Conservation (phyloP, 2,113 vertebrate species). For the Elachura formosa region DNA sequence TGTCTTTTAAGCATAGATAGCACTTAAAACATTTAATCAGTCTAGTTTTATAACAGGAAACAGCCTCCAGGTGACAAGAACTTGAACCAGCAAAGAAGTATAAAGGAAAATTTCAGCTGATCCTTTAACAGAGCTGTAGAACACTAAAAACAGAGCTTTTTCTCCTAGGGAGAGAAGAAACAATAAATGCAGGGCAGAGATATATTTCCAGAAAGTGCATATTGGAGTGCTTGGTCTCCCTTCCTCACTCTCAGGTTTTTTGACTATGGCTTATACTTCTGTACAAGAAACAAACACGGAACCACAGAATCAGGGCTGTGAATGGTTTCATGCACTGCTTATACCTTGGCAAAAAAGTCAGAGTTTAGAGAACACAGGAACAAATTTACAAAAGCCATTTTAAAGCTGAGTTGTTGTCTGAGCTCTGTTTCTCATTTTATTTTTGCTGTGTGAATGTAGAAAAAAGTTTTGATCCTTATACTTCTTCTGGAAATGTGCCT, state of each 20-base stretch:
- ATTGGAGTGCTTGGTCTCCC: background rate
- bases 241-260: background rate
- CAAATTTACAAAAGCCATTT: background rate
- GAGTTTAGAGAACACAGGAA: background rate
- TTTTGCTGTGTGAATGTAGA: background rate
- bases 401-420: background rate
- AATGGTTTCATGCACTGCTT: background rate
- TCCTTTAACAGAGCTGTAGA: background rate
- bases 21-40: background rate
- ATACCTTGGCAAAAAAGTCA: background rate
- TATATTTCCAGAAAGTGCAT: background rate
- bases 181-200: background rate
- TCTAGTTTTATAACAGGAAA: background rate
- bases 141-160: background rate
- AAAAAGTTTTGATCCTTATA: background rate
- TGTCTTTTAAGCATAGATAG: background rate
- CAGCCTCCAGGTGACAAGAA: background rate
- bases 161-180: background rate
- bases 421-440: conserved; percentile 9
- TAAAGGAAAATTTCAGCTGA: background rate
- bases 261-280: background rate
- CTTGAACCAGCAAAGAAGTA: background rate
- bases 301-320: background rate
- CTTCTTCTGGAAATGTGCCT: conserved; percentile 2
- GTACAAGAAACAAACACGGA: background rate